Evolutionary conservation across 2,113 vertebrate genomes (phyloP).

Genomic region (Vulpes ferrilata): DNA sequence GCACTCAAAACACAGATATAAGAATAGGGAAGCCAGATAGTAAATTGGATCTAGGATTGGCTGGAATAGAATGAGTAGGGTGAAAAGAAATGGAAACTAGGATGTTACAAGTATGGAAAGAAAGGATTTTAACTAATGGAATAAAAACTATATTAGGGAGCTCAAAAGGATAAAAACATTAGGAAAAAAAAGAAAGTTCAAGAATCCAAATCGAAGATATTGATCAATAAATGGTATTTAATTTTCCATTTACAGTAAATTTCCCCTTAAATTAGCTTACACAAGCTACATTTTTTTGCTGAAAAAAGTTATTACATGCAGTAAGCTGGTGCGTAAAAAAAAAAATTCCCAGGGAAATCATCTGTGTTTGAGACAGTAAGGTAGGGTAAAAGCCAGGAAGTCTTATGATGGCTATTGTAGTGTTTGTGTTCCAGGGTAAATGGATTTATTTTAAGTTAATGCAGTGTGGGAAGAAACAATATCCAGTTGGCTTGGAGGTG

Average conservation of each 20-base stretch:
- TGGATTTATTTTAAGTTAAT: slow-evolving; percentile 41
- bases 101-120: not conserved
- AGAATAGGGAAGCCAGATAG: not conserved
- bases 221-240: not conserved
- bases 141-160: not conserved
- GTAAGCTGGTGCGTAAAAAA: slow-evolving; percentile 22
- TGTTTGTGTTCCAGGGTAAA: not conserved
- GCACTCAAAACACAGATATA: not conserved
- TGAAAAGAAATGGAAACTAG: not conserved
- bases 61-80: not conserved
- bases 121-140: not conserved
- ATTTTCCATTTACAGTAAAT: not conserved
- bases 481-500: not conserved
- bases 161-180: not conserved
- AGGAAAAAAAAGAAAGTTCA: slow-evolving; percentile 20
- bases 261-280: not conserved
- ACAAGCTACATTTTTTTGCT: not conserved
- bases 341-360: not conserved
- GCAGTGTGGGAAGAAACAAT: not conserved
- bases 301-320: not conserved
- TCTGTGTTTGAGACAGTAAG: not conserved
- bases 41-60: not conserved
- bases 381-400: not conserved
- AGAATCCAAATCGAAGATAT: not conserved
- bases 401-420: not conserved